Evolutionary conservation across 2,113 vertebrate genomes (phyloP).

Genomic region (Opisthocomus hoazin): DNA sequence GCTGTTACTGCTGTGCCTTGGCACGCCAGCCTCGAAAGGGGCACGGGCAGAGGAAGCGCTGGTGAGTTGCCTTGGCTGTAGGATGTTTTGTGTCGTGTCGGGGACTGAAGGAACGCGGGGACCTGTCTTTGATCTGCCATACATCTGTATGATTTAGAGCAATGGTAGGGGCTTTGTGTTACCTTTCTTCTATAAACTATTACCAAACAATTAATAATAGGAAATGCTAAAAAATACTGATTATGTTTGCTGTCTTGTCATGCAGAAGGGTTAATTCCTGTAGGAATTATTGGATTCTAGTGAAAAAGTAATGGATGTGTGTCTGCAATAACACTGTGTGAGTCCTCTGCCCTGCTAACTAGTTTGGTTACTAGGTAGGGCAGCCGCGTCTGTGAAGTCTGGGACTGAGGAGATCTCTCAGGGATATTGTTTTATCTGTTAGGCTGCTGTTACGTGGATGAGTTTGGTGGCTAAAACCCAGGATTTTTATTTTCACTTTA

Average conservation of each 20-base stretch:
- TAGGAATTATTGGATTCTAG: background rate
- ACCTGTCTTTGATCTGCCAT: background rate
- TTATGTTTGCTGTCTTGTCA: background rate
- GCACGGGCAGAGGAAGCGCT: background rate
- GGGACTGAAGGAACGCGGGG: rapidly evolving
- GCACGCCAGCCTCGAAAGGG: background rate
- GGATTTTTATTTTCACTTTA: background rate
- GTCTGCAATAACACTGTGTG: too few species aligned
- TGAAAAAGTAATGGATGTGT: background rate
- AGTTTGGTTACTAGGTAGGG: background rate
- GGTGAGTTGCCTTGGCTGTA: background rate
- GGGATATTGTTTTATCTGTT: background rate
- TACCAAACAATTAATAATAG: background rate
- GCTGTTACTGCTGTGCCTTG: rapidly evolving
- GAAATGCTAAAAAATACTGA: background rate
- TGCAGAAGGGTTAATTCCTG: background rate
- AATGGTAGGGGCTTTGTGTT: background rate
- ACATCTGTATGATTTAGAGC: background rate
- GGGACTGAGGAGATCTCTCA: background rate
- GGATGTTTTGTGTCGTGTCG: background rate
- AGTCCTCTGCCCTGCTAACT: background rate
- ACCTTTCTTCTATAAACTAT: background rate
- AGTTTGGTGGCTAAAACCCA: background rate
- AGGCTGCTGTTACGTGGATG: background rate
- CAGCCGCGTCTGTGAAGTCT: background rate